Percentiles rank a stretch among this genome's conserved stretches.
Conservation (phyloP, 2,888 invertebrate species). For the Hydraecia micacea region DNA sequence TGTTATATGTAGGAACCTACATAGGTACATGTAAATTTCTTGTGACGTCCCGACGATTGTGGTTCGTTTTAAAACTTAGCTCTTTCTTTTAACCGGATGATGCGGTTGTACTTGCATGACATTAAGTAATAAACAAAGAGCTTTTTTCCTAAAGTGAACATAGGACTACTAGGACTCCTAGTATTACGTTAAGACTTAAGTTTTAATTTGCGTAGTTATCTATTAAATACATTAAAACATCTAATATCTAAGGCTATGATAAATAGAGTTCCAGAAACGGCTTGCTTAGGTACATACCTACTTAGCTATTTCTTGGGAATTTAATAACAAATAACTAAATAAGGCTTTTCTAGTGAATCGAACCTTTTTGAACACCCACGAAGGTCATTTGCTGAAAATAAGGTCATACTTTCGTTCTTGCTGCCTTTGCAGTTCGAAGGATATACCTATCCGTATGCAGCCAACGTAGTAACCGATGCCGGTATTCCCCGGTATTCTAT, state of each 20-base stretch:
- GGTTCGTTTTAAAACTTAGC: slow-evolving; percentile 12
- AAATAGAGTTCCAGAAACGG: neutral
- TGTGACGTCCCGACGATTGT: neutral
- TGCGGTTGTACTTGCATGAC: neutral
- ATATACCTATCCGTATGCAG: slow-evolving; percentile 2
- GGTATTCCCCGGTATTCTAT: slow-evolving; percentile 41
- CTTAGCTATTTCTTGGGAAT: neutral
- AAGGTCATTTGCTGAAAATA: slow-evolving; percentile 8
- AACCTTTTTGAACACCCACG: slow-evolving; percentile 3
- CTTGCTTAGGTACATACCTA: neutral
- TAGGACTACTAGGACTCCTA: neutral
- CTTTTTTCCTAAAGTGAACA: slow-evolving; percentile 5
- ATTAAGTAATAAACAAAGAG: neutral
- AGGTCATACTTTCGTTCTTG: slow-evolving; percentile 18
- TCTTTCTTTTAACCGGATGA: slow-evolving; percentile 10
- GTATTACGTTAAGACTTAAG: neutral
- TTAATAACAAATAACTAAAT: neutral
- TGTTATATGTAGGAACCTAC: slow-evolving; percentile 3
- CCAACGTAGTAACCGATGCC: slow-evolving; percentile 38
- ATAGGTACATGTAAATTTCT: neutral
- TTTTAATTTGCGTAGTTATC: slow-evolving; percentile 3
- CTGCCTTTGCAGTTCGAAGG: slow-evolving; percentile 8
- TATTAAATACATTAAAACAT: slow-evolving; percentile 5
- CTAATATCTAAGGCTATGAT: neutral
- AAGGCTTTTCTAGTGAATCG: neutral